Conservation (phyloP, 1,140 invertebrate species). For the Drosophila chauvacae region DNA sequence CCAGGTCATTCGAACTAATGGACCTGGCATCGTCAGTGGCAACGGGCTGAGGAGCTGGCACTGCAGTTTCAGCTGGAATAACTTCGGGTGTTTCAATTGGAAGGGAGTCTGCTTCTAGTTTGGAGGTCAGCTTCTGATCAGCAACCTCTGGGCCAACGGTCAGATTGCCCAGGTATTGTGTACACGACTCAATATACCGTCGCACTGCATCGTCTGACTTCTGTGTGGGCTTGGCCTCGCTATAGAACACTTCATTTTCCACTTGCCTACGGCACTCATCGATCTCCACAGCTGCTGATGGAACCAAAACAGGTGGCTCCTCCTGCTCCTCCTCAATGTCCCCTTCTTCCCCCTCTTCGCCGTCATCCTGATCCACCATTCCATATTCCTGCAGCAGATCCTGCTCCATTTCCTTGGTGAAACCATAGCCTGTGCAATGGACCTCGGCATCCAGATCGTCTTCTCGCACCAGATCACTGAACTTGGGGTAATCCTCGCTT, state of each 20-base stretch:
- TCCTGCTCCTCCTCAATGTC: slow-evolving; percentile 32
- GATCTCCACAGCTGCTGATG: slow-evolving; percentile 85
- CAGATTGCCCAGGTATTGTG: slow-evolving; percentile 77
- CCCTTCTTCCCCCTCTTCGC: slow-evolving; percentile 58
- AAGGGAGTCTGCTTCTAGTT: background rate
- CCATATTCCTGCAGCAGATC: slow-evolving; percentile 87
- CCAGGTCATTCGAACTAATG: slow-evolving; percentile 75
- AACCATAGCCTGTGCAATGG: slow-evolving; percentile 95
- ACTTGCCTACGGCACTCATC: slow-evolving; percentile 86
- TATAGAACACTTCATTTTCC: slow-evolving; percentile 83
- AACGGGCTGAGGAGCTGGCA: background rate
- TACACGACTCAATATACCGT: slow-evolving; percentile 82
- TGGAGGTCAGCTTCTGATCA: slow-evolving; percentile 31
- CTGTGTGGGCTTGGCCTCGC: slow-evolving; percentile 65
- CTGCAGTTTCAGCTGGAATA: background rate
- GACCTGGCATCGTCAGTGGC: slow-evolving; percentile 36
- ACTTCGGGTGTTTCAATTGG: background rate
- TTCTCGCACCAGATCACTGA: slow-evolving; percentile 93
- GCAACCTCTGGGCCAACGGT: slow-evolving; percentile 55
- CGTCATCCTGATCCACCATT: slow-evolving; percentile 72
- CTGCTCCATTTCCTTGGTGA: slow-evolving; percentile 93
- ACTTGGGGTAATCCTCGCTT: slow-evolving; percentile 94
- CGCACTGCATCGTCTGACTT: slow-evolving; percentile 76
- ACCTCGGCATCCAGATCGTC: slow-evolving; percentile 95
- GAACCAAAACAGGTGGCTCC: slow-evolving; percentile 50